A percentile compares a stretch with the other conserved stretches of the same genome.
Evolutionary conservation across 2,113 vertebrate species (phyloP).

Genomic region (Eudorcas thomsonii): DNA sequence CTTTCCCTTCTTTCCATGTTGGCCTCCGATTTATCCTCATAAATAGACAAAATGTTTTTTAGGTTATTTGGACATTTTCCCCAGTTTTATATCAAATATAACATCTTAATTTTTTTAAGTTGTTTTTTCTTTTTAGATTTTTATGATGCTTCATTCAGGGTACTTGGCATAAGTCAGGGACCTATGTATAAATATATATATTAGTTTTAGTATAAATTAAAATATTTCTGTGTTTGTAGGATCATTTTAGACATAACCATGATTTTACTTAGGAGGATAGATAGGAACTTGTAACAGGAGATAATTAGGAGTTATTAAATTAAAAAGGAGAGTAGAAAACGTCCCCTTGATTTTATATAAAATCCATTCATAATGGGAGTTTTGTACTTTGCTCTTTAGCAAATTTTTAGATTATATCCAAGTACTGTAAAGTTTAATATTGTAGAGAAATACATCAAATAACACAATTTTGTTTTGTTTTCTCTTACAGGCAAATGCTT

Average conservation of each 20-base stretch:
- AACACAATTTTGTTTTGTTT: neutral
- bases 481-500: constrained; percentile 80
- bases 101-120: neutral
- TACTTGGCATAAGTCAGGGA: neutral
- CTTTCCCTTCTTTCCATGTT: neutral
- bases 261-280: neutral
- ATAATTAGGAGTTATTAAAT: neutral
- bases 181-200: neutral
- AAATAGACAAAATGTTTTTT: neutral
- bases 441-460: neutral
- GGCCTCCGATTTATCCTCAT: neutral
- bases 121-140: neutral
- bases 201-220: neutral
- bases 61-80: neutral
- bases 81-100: neutral
- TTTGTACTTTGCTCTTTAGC: neutral
- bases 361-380: neutral
- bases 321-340: neutral
- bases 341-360: neutral
- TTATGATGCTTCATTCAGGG: neutral
- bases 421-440: neutral
- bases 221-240: constrained; percentile 1
- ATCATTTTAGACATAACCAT: neutral
- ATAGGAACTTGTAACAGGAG: neutral
- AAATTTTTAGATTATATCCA: neutral